Base-by-base conservation (phyloP, 1,140 invertebrate genomes). In the Sycophila sp. region DNA sequence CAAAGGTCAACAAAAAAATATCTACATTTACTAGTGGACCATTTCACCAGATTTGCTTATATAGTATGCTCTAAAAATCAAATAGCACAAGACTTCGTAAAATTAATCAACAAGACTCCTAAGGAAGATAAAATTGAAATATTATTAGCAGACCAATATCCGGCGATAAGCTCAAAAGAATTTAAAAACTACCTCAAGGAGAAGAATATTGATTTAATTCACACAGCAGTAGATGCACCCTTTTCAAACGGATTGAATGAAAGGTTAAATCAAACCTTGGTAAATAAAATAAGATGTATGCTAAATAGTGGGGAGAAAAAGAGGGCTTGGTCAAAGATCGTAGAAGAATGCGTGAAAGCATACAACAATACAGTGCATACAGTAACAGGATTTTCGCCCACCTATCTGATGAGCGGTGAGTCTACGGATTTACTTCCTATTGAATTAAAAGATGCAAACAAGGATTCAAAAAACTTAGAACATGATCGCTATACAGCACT, bases 71-170 rank as follows among this genome's bases (percentile, higher is more conserved):
- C 78, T 70, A 78, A 77, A 80, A 80, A 67, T 6, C 75, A 83
- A 75, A 76, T 56, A 51, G 69, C 80, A 24, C 75, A 65, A 59
- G 82, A 81, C 71, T 85, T 83, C 55, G 77, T 85, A 6, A 82
- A 81, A 76, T 56, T 85, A 75, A 42, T 82, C 2, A 6, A 59
- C 19, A 73, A 80, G 0, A 30, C 76, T n/a, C 2, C 24, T 30
- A 17, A 78, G 67, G 53, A 53, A 1, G 15, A 80, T n/a, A 71
- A 78, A 15, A 82, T 83, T 60, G 73, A 56, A 4, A 70, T 59
- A n/a, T 65, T 75, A 15, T 22, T 74, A 30, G 36, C 73, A 22
- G 69, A 74, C 28, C 69, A 74, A 62, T 74, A 74, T 26, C 73
- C 73, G 15, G 69, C 66, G 19, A 59, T 59, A 36, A 74, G 69